These are phyloP conservation scores for Andrena minutula DNA, from an alignment of 2,888 invertebrate species.

Conservation along the genomic window DNA sequence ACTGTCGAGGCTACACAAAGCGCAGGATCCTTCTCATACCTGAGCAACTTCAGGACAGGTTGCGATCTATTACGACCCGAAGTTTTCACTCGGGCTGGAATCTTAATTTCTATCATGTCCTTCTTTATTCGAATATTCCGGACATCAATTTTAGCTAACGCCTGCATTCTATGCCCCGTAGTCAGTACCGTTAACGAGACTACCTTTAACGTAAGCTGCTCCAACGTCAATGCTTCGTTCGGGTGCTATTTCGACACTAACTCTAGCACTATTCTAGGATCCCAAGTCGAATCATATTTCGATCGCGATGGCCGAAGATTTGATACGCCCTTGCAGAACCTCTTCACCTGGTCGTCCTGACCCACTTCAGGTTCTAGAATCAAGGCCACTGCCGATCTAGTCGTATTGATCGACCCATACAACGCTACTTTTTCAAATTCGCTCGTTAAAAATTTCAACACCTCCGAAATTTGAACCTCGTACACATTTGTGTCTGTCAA, in stretches of 20 bases:
- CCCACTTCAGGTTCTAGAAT: not conserved
- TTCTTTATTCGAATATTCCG: not conserved
- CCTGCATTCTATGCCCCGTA: not conserved
- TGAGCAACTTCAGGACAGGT: not conserved
- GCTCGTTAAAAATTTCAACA: not conserved
- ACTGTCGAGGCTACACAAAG: not conserved
- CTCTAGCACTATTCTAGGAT: not conserved
- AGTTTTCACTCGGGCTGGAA: not conserved
- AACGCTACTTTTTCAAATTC: not conserved
- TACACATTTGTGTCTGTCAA: not conserved
- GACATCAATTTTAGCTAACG: no score
- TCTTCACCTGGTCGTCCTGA: not conserved
- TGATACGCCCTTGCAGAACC: not conserved
- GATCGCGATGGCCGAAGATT: not conserved
- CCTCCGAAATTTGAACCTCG: not conserved
- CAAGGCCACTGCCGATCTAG: not conserved
- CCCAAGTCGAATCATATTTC: not conserved
- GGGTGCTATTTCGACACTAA: not conserved
- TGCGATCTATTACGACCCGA: not conserved
- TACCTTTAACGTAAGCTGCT: not conserved
- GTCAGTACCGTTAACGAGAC: not conserved
- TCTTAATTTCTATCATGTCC: not conserved
- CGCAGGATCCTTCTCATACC: not conserved
- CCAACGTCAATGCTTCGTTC: not conserved
- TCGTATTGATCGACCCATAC: not conserved